phyloP scores from a whole-genome alignment of 2,113 vertebrate genomes.

The Otolemur garnettii region DNA sequence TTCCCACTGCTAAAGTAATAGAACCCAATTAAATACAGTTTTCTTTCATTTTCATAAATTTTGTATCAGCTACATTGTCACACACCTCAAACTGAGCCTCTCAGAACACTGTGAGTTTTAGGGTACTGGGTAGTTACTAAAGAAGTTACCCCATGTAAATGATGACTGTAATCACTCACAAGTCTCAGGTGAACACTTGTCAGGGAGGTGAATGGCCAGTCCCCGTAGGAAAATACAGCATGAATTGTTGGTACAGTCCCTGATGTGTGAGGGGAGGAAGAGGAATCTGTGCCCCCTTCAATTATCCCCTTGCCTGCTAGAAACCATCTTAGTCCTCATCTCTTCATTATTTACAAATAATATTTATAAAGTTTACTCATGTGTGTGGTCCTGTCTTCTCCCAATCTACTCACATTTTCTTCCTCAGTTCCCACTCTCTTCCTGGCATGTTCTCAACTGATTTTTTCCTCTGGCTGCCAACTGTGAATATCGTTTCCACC shows the following conservation, averaged over 20 bases:
- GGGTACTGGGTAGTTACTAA: background rate
- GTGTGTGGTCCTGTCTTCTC: background rate
- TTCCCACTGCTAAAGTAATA: background rate
- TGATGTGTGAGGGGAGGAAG: background rate
- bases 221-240: accelerated
- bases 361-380: background rate
- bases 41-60: background rate
- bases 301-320: background rate
- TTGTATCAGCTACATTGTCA: background rate
- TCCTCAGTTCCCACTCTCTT: constrained; percentile 31
- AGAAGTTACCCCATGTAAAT: constrained; percentile 5
- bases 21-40: background rate
- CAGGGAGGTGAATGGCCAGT: background rate
- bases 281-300: too few species aligned
- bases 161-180: background rate
- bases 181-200: background rate
- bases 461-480: background rate
- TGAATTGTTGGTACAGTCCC: accelerated
- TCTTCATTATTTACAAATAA: background rate
- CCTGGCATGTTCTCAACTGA: background rate
- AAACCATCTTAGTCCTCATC: background rate
- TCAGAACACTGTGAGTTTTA: background rate
- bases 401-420: constrained; percentile 44
- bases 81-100: background rate
- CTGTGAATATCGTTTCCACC: background rate